Conservation (phyloP, 2,113 vertebrate species). For the Austrofundulus limnaeus region DNA sequence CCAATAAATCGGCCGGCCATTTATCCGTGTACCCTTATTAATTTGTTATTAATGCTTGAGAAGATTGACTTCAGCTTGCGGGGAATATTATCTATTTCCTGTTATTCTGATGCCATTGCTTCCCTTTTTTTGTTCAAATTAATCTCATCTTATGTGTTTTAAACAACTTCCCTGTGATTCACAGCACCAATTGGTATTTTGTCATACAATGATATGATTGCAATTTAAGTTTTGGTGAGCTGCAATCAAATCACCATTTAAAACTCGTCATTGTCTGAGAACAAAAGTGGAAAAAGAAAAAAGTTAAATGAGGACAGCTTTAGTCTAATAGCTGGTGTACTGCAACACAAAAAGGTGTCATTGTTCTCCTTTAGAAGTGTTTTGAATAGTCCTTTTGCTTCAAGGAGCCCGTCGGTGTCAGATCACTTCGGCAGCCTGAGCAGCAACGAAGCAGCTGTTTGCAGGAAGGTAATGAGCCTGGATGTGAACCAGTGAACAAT, state of each 20-base stretch:
- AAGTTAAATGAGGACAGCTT: neutral
- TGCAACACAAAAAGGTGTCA: neutral
- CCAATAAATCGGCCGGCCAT: too few species aligned
- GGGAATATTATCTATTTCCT: neutral
- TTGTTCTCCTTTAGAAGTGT: neutral
- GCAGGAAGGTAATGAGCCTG: too few species aligned
- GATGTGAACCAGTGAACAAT: too few species aligned
- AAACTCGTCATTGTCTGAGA: neutral
- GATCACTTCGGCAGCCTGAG: too few species aligned
- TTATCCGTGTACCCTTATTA: too few species aligned
- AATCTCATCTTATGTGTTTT: too few species aligned
- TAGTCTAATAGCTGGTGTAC: neutral
- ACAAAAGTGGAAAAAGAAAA: neutral
- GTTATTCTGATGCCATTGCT: neutral
- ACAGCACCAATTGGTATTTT: neutral
- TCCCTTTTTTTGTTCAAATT: neutral
- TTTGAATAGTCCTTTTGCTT: neutral
- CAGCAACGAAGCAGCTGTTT: neutral
- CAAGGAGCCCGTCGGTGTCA: neutral
- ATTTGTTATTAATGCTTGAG: neutral
- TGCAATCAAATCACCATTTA: constrained; percentile 6
- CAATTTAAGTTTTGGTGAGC: neutral
- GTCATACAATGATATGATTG: constrained; percentile 8
- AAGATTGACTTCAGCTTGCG: neutral
- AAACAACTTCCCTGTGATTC: neutral